phyloP scores from a whole-genome alignment of 1,140 invertebrate species.

The Cecropterus lyciades region DNA sequence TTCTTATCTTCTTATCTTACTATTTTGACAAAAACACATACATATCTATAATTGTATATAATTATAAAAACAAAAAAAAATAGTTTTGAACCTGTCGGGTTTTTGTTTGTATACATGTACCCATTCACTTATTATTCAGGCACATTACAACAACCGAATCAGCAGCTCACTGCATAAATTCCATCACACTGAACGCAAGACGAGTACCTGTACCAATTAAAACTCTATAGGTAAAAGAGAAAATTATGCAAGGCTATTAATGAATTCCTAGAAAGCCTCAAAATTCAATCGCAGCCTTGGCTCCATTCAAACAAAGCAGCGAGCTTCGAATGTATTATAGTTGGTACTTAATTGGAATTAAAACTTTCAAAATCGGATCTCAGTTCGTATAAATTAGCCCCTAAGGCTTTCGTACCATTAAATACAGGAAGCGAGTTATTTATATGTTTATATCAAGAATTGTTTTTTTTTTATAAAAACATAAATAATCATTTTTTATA shows the following conservation, averaged over 20 bases:
- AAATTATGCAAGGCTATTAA: constrained; percentile 24
- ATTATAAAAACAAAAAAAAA: too few species aligned
- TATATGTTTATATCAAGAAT: too few species aligned
- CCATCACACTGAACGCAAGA: not conserved
- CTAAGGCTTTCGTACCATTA: not conserved
- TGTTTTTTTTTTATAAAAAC: too few species aligned
- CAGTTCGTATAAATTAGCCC: constrained; percentile 19
- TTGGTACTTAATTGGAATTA: constrained; percentile 28
- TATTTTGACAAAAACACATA: too few species aligned
- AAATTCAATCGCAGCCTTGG: constrained; percentile 25
- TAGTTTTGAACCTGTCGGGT: too few species aligned
- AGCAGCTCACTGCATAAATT: too few species aligned
- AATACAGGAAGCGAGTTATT: not conserved
- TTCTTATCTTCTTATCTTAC: too few species aligned
- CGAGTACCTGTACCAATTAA: not conserved
- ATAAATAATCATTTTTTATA: too few species aligned
- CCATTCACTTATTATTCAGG: too few species aligned
- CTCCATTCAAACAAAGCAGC: constrained; percentile 13
- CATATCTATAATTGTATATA: too few species aligned
- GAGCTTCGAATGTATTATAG: constrained; percentile 14
- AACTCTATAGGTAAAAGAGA: not conserved
- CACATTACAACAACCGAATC: too few species aligned
- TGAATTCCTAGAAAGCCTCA: constrained; percentile 2
- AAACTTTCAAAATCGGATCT: constrained; percentile 17
- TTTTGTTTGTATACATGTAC: too few species aligned